phyloP scores from a whole-genome alignment of 2,888 invertebrate species.

The Linnaemya tessellans region DNA sequence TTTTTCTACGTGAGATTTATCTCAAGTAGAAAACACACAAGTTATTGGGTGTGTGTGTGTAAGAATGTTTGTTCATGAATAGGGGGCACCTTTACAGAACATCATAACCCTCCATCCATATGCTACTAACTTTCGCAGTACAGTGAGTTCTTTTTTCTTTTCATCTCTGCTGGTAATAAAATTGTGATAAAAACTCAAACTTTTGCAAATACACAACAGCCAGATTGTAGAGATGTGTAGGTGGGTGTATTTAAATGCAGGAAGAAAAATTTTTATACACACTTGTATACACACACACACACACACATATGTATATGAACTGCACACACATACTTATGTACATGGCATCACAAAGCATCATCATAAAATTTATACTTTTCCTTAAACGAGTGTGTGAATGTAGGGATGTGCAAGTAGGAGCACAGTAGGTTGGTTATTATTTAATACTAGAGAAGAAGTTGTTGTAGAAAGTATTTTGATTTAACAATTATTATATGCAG shows the following conservation, averaged over 20 bases:
- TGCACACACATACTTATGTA: background rate
- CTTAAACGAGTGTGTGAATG: background rate
- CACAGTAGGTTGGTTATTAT: conserved; percentile 19
- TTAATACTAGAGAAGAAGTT: background rate
- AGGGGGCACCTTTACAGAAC: conserved; percentile 6
- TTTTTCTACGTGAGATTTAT: background rate
- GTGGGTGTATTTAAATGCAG: background rate
- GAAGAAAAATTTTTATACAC: conserved; percentile 11
- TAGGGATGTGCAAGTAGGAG: background rate
- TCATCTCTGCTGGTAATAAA: conserved; percentile 45
- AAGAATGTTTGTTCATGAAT: background rate
- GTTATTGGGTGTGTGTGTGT: background rate
- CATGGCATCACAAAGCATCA: conserved; percentile 51
- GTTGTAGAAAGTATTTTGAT: conserved; percentile 43
- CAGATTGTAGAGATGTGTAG: background rate
- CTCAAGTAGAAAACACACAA: background rate
- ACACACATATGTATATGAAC: no score
- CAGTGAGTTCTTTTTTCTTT: conserved; percentile 14
- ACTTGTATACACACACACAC: background rate
- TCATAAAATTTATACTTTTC: conserved; percentile 39
- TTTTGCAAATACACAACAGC: background rate
- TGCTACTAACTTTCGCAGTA: conserved; percentile 55
- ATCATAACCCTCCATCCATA: conserved; percentile 60
- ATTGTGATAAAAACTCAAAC: conserved; percentile 68
- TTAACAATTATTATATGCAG: conserved; percentile 42